These are phyloP conservation scores for Bufo gargarizans DNA, from an alignment of 2,113 vertebrate species.

Conservation along the genomic window DNA sequence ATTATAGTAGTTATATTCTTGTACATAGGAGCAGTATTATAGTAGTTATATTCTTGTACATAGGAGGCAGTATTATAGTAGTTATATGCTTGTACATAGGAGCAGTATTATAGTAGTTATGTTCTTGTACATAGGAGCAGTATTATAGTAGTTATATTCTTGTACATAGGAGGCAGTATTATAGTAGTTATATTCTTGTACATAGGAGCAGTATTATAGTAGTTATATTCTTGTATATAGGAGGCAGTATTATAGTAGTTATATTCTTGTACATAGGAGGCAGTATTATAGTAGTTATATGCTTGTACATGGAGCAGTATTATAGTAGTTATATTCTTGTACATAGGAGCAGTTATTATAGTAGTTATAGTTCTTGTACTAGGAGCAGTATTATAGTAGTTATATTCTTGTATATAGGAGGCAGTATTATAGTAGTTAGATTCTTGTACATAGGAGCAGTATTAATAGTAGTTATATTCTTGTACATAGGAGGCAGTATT, in stretches of 20 bases:
- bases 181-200: background rate
- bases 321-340: too few relatives aligned
- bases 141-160: too few relatives aligned
- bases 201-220: background rate
- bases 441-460: background rate
- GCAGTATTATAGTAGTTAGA: conserved; percentile 14
- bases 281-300: conserved; percentile 1
- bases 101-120: background rate
- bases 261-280: too few relatives aligned
- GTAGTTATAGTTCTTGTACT: background rate
- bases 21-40: background rate
- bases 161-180: too few relatives aligned
- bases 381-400: background rate
- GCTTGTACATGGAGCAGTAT: background rate
- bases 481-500: too few relatives aligned
- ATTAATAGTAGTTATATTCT: too few relatives aligned
- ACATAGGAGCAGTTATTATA: too few relatives aligned
- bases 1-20: conserved; percentile 18
- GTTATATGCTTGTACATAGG: too few relatives aligned
- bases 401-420: background rate
- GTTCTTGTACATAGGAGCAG: background rate
- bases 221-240: background rate
- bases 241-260: background rate
- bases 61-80: background rate
- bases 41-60: conserved; percentile 1